Evolutionary conservation across 2,888 invertebrate genomes (phyloP).

Genomic region (Parochlus steinenii): DNA sequence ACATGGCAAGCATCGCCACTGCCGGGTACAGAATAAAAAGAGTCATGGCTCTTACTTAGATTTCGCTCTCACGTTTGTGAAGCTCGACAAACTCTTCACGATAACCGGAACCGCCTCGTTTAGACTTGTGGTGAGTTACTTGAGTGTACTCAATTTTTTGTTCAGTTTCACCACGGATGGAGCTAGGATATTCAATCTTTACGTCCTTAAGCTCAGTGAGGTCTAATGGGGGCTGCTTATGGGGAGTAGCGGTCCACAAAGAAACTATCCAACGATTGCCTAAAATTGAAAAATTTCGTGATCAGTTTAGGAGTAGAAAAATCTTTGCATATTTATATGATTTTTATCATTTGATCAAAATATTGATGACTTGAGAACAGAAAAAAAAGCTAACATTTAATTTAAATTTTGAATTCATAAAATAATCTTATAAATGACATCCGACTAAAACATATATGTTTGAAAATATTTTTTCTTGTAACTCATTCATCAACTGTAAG

Average conservation of each 20-base stretch:
- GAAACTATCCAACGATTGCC: constrained; percentile 75
- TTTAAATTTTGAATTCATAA: not conserved
- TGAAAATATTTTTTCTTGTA: constrained; percentile 1
- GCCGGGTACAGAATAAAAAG: constrained; percentile 66
- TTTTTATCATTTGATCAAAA: too few relatives aligned
- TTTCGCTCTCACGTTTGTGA: constrained; percentile 67
- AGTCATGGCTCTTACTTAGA: constrained; percentile 43
- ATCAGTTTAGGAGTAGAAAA: too few relatives aligned
- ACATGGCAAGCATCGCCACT: constrained; percentile 50
- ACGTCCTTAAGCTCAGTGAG: constrained; percentile 51
- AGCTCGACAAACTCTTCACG: constrained; percentile 39
- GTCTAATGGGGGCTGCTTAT: constrained; percentile 66
- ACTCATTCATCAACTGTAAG: too few relatives aligned
- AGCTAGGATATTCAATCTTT: constrained; percentile 21
- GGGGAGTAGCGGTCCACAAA: constrained; percentile 69
- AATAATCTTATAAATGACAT: not conserved
- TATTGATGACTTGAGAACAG: too few relatives aligned
- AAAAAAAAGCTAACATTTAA: not conserved
- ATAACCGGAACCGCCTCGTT: constrained; percentile 15
- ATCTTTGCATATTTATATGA: too few relatives aligned
- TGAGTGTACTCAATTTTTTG: constrained; percentile 6
- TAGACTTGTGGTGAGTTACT: constrained; percentile 8
- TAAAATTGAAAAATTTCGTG: too few relatives aligned
- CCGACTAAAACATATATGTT: not conserved
- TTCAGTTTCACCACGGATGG: constrained; percentile 24